Percentiles rank a stretch among this genome's conserved stretches.
These are phyloP conservation scores for Operophtera brumata DNA, from an alignment of 2,888 invertebrate species.

Conservation along the genomic window DNA sequence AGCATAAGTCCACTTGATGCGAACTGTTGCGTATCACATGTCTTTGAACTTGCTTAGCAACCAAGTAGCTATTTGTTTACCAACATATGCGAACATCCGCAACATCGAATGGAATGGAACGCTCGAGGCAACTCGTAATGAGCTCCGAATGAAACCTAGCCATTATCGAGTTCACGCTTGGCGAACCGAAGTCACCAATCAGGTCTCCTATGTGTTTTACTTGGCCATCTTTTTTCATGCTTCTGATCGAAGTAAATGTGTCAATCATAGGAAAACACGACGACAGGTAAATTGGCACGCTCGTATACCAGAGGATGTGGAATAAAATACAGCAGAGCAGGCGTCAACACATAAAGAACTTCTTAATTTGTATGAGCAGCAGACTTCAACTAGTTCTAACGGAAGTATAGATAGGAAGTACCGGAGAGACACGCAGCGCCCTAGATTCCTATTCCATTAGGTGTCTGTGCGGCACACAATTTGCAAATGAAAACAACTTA, in stretches of 20 bases:
- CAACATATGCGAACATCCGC: slow-evolving; percentile 17
- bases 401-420: slow-evolving; percentile 25
- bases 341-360: too few species aligned
- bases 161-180: slow-evolving; percentile 23
- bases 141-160: slow-evolving; percentile 15
- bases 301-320: neutral
- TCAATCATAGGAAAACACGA: slow-evolving; percentile 7
- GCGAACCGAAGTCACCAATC: slow-evolving; percentile 15
- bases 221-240: slow-evolving; percentile 8
- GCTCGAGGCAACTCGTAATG: slow-evolving; percentile 19
- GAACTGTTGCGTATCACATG: neutral
- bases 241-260: slow-evolving; percentile 9
- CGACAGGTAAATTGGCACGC: slow-evolving; percentile 2
- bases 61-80: slow-evolving; percentile 10
- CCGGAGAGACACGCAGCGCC: slow-evolving; percentile 50
- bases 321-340: slow-evolving; percentile 13
- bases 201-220: slow-evolving; percentile 12
- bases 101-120: slow-evolving; percentile 13
- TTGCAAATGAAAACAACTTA: slow-evolving; percentile 81
- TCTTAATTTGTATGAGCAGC: slow-evolving; percentile 16
- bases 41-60: slow-evolving; percentile 10
- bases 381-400: slow-evolving; percentile 19
- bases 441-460: slow-evolving; percentile 76
- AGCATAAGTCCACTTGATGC: neutral
- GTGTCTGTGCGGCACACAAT: slow-evolving; percentile 74